Evolutionary conservation across 2,888 invertebrate genomes (phyloP), one percentile per base, ranked within the genome.

Genomic region (Unio delphinus): DNA sequence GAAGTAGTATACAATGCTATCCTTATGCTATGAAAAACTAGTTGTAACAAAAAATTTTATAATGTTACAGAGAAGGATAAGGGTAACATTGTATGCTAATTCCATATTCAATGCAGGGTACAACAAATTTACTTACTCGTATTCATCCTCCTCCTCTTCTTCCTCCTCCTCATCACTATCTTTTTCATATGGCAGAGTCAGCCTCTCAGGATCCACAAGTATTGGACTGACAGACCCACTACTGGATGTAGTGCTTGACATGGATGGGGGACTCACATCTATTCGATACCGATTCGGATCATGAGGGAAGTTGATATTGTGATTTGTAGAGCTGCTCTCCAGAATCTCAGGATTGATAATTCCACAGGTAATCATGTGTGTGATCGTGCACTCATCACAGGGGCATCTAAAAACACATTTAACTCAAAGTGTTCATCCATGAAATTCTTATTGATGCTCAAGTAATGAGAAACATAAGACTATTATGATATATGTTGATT

Each of bases 331-430:
- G 20, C 67, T 65, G 61, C 70, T 83, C 60, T 83, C 82, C 60
- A 86, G 78, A 59, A 86, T 85, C 55, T 89, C 89, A 20, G 87
- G 88, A 68, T 85, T 86, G 65, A 89, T 87, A 61, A 89, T 85
- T 55, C 90, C 90, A 83, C 90, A 90, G 6, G 89, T 89, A 64
- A 90, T 89, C 86, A 90, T 86, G 72, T 90, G 90, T 11, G 88
- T 87, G 62, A 90, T 88, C 55, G 88, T 88, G 80, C 89, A 90
- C 76, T 90, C 90, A 80, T 90, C 90, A 86, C 90, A 90, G 1
- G 90, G 88, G 80, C 90, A 90, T 69, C 89, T 90, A 67, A 23
- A 65, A 63, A 26, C 23, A 30, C 28, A n/a, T 17, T 1, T 30
- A 61, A 28, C 45, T 3, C 15, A 15, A 45, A 45, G 45, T 45